A percentile compares a stretch with the other conserved stretches of the same genome.
Conservation (phyloP, 1,140 invertebrate genomes). For the Scaptomyza graminum region DNA sequence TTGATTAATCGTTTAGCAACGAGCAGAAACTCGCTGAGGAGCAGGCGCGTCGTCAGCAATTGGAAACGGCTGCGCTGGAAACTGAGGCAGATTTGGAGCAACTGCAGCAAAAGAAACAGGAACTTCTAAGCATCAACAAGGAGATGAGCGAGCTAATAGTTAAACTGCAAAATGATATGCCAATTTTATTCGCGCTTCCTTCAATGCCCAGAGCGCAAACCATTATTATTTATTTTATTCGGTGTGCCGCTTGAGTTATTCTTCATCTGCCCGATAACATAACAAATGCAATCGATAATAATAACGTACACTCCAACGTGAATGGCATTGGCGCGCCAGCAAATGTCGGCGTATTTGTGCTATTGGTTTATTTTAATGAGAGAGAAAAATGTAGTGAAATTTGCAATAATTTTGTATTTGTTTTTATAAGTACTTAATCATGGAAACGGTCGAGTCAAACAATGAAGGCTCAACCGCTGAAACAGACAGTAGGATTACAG, state of each 20-base stretch:
- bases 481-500: not conserved
- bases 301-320: not conserved
- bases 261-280: constrained; percentile 7
- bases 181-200: constrained; percentile 99
- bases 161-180: constrained; percentile 92
- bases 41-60: constrained; percentile 36
- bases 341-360: constrained; percentile 9
- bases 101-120: constrained; percentile 90
- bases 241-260: not conserved
- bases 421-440: constrained; percentile 32
- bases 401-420: constrained; percentile 38
- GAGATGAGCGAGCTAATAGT: constrained; percentile 94
- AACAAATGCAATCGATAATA: constrained; percentile 23
- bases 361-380: constrained; percentile 37
- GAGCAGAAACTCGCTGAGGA: constrained; percentile 65
- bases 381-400: constrained; percentile 51
- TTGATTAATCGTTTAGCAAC: constrained; percentile 43
- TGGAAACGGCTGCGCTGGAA: constrained; percentile 84
- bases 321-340: constrained; percentile 23
- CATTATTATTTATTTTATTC: constrained; percentile 84
- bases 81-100: constrained; percentile 88
- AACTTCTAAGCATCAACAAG: constrained; percentile 92
- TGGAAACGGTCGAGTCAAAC: constrained; percentile 24
- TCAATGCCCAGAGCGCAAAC: constrained; percentile 98
- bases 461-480: not conserved